Evolutionary conservation across 2,888 invertebrate species (phyloP), one percentile per base, ranked within the genome.

Genomic region (Myopa testacea): DNA sequence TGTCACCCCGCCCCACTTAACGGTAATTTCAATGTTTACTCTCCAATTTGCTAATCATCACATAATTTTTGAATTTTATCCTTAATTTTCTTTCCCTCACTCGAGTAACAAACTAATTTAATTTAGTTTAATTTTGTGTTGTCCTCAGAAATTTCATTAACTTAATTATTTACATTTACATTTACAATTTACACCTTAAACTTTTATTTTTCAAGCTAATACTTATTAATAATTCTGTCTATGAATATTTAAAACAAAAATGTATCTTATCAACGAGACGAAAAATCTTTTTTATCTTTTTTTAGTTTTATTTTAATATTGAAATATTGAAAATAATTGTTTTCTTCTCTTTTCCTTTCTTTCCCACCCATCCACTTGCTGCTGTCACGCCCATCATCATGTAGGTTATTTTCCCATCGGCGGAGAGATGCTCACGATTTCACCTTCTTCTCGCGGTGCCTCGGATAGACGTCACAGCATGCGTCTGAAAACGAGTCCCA

Each of bases 401-500:
- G 16, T 68, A 75, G 75, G 16, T 16, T 65, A 63, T 16, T 40
- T 71, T 77, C 71, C 71, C n/a, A 65, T 65, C 45, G 68, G 73
- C 75, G 79, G 52, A 50, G 63, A 79, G 50, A 78, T 76, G 16
- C 73, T 75, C 63, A 77, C 78, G 8, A 67, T 65, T 70, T 70
- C 76, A 14, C 77, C 62, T 38, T 76, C 68, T n/a, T 65, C 38
- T 14, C 19, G n/a, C 26, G 58, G 45, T 68, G 26, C 80, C 40
- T 37, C 81, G 67, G 82, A 83, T 60, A 72, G 81, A 76, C 83
- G 81, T 55, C 84, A 82, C 60, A 84, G 83, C 79, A 70, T 85
- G 80, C 82, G 84, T 69, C 76, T 88, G 52, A 88, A 88, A 81
- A 82, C 80, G 37, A 88, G 89, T 82, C 88, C 89, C n/a, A 81